Conservation (phyloP, 53 echinoderm and acorn worm species). For the Temnopleurus reevesii region DNA sequence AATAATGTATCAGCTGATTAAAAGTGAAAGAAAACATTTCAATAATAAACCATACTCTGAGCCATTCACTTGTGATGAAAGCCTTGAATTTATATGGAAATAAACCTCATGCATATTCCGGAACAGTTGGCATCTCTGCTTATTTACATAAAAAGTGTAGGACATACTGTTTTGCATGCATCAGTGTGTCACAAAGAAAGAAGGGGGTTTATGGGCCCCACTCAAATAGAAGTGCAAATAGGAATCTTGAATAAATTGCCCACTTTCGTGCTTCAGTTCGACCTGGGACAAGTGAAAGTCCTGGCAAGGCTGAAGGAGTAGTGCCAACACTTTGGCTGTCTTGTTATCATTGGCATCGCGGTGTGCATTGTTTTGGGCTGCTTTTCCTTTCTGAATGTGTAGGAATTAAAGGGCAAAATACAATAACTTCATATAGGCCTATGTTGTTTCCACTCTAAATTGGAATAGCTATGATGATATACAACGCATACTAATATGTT, state of each 20-base stretch:
- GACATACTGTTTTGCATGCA: background rate
- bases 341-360: constrained; percentile 12
- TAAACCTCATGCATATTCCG: no score
- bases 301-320: background rate
- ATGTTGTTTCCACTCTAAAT: no score
- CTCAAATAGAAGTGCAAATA: background rate
- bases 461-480: no score
- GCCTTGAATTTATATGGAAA: no score
- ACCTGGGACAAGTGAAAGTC: background rate
- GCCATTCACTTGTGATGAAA: no score
- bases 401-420: background rate
- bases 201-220: background rate
- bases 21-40: no score
- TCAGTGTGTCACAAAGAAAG: background rate
- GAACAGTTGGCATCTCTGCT: no score
- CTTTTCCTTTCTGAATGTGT: background rate
- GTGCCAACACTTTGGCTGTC: background rate
- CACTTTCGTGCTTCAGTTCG: background rate
- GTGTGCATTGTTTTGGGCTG: constrained; percentile 11
- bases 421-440: background rate
- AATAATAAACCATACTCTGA: no score
- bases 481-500: no score
- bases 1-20: no score
- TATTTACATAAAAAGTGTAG: no score
- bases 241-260: background rate